Evolutionary conservation across 2,797 vertebrate species (phyloP), one percentile per base, ranked within the genome.

Genomic region (Acropternis orthonyx): DNA sequence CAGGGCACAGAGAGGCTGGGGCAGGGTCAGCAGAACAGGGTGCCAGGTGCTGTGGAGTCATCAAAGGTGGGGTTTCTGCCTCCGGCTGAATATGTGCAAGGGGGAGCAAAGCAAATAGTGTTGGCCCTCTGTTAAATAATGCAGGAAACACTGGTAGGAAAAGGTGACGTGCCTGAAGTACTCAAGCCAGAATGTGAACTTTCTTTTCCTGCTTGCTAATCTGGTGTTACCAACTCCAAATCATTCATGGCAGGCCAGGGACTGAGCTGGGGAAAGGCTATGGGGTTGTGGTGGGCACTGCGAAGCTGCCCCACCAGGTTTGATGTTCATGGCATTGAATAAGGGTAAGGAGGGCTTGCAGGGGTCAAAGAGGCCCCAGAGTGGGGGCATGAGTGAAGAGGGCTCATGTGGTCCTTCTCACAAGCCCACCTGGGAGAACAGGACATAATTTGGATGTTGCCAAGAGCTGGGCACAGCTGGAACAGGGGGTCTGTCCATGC

Each of bases 111-210:
- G 26, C 20, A 67, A 46, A 19, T 48, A 12, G 14, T 28, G 8
- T 32, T 46, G 48, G 14, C 8, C 23, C 12, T 51, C 62, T 58
- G 51, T 77, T 88, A 56, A 92, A 85, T 85, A 73, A 43, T 24
- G 14, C n/a, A 82, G 76, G 54, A 30, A 39, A 8, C 0, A 0
- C 9, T 10, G 32, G 12, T n/a, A 41, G 32, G 1, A 22, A 74
- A 78, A 63, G 55, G 55, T 58, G 51, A 24, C 8, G 61, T 77
- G 63, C n/a, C 43, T 58, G 43, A 58, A 85, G 54, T 18, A 19
- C 8, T 43, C 1, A 3, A 76, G 12, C 15, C 23, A 32, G 79
- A 28, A 62, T 9, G n/a, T 75, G 28, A 54, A 23, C 15, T 32
- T 36, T 51, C 7, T 48, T 61, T 27, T 66, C 16, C 27, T 46